A percentile compares a stretch with the other conserved stretches of the same genome.
Evolutionary conservation across 2,113 vertebrate genomes (phyloP).

Genomic region (Paratilapia polleni): DNA sequence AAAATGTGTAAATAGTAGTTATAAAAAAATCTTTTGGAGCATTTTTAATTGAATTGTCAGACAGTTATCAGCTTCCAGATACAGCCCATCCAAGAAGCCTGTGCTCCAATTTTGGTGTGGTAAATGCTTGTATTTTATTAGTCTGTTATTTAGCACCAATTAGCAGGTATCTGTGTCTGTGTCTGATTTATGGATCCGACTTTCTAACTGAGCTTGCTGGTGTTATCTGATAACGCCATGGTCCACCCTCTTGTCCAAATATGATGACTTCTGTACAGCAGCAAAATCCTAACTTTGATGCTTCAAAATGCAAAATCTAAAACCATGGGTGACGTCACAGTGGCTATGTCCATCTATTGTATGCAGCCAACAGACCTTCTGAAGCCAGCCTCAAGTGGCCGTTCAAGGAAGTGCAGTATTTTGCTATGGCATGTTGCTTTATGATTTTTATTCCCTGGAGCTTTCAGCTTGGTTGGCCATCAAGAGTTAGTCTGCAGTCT

Average conservation of each 20-base stretch:
- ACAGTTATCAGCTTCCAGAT: background rate
- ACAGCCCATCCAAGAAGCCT: background rate
- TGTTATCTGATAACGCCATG: background rate
- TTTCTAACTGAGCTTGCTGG: background rate
- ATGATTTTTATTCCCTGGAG: no score
- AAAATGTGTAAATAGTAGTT: no score
- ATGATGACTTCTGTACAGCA: background rate
- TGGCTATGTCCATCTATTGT: background rate
- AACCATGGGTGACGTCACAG: background rate
- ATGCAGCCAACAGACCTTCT: background rate
- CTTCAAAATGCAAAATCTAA: background rate
- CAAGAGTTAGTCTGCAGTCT: background rate
- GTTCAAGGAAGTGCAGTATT: background rate
- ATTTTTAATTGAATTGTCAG: background rate
- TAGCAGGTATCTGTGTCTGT: background rate
- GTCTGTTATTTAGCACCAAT: no score
- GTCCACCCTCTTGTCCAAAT: background rate
- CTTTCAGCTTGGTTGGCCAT: no score
- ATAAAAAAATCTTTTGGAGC: no score
- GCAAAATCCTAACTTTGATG: background rate
- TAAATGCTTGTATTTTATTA: background rate
- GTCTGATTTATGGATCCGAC: background rate
- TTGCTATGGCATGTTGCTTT: background rate
- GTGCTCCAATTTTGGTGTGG: background rate
- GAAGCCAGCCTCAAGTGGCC: background rate